Evolutionary conservation across 2,113 vertebrate genomes (phyloP).

Genomic region (Notothenia coriiceps): DNA sequence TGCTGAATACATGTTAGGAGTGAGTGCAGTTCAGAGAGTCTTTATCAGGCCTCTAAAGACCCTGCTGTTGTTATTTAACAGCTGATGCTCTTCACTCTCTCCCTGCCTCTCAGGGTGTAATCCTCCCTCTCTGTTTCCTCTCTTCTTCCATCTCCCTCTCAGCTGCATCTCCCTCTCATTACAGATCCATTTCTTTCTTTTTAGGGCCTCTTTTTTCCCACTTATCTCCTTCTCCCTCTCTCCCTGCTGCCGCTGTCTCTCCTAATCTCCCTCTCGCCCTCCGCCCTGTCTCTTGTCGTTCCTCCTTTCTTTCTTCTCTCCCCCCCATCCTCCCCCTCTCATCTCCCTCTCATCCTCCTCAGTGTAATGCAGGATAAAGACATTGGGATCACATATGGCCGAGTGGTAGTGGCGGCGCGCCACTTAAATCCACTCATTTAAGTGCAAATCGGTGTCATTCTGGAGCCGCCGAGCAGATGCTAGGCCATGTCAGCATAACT

Average conservation of each 20-base stretch:
- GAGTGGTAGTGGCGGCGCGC: slow-evolving; percentile 91
- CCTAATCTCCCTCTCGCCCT: slow-evolving; percentile 48
- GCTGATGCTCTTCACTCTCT: background rate
- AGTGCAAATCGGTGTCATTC: slow-evolving; percentile 93
- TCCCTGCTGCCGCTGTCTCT: slow-evolving; percentile 32
- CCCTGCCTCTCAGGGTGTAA: background rate
- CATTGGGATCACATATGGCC: slow-evolving; percentile 93
- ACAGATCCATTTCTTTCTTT: slow-evolving; percentile 58
- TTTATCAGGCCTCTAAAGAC: background rate
- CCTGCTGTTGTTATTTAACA: background rate
- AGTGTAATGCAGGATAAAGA: slow-evolving; percentile 92
- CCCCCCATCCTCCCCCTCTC: slow-evolving; percentile 38
- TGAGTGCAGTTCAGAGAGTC: no score
- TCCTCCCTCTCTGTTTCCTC: background rate
- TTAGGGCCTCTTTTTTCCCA: slow-evolving; percentile 17
- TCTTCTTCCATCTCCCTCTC: slow-evolving; percentile 43
- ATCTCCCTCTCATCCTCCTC: slow-evolving; percentile 45
- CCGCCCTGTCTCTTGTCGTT: slow-evolving; percentile 30
- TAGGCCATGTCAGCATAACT: slow-evolving; percentile 78
- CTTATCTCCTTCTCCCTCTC: slow-evolving; percentile 10
- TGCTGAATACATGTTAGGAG: no score
- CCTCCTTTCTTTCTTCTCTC: slow-evolving; percentile 52
- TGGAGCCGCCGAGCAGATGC: slow-evolving; percentile 77
- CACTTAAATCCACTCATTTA: slow-evolving; percentile 96
- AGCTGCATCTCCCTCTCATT: slow-evolving; percentile 53